phyloP scores from a whole-genome alignment of 2,888 invertebrate genomes.

The Tetramorium bicarinatum region DNA sequence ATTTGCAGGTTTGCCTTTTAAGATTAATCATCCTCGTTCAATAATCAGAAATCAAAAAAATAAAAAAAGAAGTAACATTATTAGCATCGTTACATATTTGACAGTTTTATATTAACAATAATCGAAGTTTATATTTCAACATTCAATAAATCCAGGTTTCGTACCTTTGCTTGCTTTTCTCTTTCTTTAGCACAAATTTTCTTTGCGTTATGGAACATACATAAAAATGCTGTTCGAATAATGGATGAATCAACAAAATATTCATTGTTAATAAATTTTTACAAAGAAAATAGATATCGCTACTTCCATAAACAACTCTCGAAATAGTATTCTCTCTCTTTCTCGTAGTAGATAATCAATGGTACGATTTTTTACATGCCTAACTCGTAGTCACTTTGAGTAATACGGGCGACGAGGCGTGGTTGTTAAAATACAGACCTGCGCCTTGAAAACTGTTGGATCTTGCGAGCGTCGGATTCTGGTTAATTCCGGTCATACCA shows the following conservation, averaged over 20 bases:
- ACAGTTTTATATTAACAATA: slow-evolving; percentile 40
- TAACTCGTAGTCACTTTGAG: slow-evolving; percentile 83
- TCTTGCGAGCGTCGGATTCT: slow-evolving; percentile 67
- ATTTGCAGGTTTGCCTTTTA: slow-evolving; percentile 15
- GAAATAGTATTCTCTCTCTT: slow-evolving; percentile 49
- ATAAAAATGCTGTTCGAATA: slow-evolving; percentile 75
- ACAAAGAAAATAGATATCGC: slow-evolving; percentile 75
- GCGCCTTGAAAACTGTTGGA: slow-evolving; percentile 82
- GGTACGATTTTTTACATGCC: slow-evolving; percentile 68
- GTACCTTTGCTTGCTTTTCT: slow-evolving; percentile 78
- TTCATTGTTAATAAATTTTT: slow-evolving; percentile 81
- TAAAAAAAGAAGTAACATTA: slow-evolving; percentile 19
- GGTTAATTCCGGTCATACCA: slow-evolving; percentile 62
- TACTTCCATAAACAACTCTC: slow-evolving; percentile 60
- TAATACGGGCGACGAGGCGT: slow-evolving; percentile 81
- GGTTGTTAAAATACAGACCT: slow-evolving; percentile 77
- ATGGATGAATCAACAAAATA: slow-evolving; percentile 81
- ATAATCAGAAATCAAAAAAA: slow-evolving; percentile 1
- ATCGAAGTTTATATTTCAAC: slow-evolving; percentile 58
- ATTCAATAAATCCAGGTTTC: slow-evolving; percentile 77
- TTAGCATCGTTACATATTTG: not conserved
- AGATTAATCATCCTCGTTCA: not conserved
- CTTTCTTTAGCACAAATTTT: slow-evolving; percentile 56
- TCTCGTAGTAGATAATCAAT: slow-evolving; percentile 46
- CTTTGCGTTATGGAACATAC: slow-evolving; percentile 63